A percentile compares a stretch with the other conserved stretches of the same genome.
phyloP scores from a whole-genome alignment of 2,797 vertebrate species.

The Muscicapa striata region DNA sequence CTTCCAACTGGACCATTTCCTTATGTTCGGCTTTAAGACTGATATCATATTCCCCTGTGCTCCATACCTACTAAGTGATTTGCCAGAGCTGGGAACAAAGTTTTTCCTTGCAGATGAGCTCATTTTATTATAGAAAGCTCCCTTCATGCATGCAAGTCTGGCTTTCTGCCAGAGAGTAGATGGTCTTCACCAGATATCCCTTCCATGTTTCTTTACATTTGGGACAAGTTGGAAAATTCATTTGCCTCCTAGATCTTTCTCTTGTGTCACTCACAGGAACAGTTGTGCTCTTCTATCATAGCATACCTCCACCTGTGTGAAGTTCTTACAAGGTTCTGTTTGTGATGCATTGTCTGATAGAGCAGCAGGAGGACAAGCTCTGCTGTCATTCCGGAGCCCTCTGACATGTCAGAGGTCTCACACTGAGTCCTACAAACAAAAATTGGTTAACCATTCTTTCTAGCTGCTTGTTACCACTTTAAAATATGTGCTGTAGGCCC shows the following conservation, averaged over 20 bases:
- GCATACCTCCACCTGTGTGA: not conserved
- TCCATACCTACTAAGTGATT: not conserved
- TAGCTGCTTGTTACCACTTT: rapidly evolving
- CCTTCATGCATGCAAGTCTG: not conserved
- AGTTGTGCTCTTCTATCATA: not conserved
- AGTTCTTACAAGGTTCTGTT: not conserved
- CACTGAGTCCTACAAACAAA: not conserved
- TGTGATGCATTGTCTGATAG: not conserved
- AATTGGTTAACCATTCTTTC: not conserved
- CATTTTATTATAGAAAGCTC: not conserved
- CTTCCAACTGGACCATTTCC: not conserved
- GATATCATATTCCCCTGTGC: not conserved
- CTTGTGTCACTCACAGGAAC: not conserved
- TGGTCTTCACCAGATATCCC: not conserved
- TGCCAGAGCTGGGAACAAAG: not conserved
- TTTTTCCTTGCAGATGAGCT: not conserved
- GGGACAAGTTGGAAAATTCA: not conserved
- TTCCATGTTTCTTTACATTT: not conserved
- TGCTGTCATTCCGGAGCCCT: not conserved
- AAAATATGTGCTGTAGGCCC: not conserved
- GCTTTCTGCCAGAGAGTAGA: not conserved
- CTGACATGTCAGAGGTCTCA: not conserved
- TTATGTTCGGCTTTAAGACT: not conserved
- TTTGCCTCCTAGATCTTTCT: not conserved
- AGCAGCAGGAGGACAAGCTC: not conserved